phyloP scores from a whole-genome alignment of 2,797 vertebrate genomes.

The Lepilemur septentrionalis region DNA sequence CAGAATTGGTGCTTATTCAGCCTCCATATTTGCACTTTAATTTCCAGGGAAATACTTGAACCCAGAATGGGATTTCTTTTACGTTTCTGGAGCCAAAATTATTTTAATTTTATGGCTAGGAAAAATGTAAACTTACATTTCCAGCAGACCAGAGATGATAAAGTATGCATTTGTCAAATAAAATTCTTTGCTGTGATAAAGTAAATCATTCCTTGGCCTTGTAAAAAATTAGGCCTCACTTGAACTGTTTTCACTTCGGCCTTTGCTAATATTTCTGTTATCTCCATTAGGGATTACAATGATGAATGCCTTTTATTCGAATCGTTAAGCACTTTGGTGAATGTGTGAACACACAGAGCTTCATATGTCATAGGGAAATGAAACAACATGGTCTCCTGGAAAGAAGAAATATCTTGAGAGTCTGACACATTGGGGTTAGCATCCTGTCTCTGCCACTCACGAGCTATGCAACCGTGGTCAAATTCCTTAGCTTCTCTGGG shows the following conservation, averaged over 20 bases:
- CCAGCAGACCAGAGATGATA: constrained; percentile 70
- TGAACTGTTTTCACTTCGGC: constrained; percentile 67
- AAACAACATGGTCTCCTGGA: constrained; percentile 41
- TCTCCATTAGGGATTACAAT: constrained; percentile 72
- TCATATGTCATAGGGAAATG: constrained; percentile 62
- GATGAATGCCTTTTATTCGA: constrained; percentile 60
- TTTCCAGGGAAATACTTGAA: constrained; percentile 70
- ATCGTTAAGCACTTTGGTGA: constrained; percentile 67
- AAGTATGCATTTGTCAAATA: constrained; percentile 73
- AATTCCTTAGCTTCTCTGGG: background rate
- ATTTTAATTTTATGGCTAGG: constrained; percentile 78
- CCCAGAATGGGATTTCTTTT: constrained; percentile 65
- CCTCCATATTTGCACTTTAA: constrained; percentile 68
- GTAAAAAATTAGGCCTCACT: constrained; percentile 68
- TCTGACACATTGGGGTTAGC: background rate
- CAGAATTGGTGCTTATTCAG: constrained; percentile 35
- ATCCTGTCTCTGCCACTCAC: background rate
- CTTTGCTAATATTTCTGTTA: constrained; percentile 74
- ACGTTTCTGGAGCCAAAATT: constrained; percentile 70
- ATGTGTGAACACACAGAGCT: constrained; percentile 60
- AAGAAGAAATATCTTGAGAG: constrained; percentile 6
- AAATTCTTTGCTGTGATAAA: constrained; percentile 76
- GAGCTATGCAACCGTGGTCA: background rate
- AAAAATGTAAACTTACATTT: constrained; percentile 77
- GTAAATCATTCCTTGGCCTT: constrained; percentile 71